Conservation (phyloP, 2,888 invertebrate genomes). For the Ptychoptera albimana region DNA sequence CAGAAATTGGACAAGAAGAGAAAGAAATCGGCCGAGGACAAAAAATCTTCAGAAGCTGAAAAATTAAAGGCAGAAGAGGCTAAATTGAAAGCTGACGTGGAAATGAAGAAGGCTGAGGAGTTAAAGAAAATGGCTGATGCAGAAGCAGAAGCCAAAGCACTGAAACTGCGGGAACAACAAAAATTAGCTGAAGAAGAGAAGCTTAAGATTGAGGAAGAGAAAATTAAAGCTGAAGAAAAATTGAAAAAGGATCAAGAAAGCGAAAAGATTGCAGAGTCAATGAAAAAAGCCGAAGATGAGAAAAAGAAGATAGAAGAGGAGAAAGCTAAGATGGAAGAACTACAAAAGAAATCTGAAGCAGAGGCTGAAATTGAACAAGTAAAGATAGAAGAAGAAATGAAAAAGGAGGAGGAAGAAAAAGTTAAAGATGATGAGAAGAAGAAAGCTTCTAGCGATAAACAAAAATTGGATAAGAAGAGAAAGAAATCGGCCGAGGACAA, state of each 20-base stretch:
- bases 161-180: neutral
- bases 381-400: neutral
- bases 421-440: slow-evolving; percentile 1
- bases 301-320: neutral
- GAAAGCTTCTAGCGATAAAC: neutral
- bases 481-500: neutral
- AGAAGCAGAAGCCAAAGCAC: neutral
- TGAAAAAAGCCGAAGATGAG: neutral
- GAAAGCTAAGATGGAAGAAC: slow-evolving; percentile 8
- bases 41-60: slow-evolving; percentile 1
- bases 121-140: neutral
- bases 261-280: neutral
- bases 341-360: slow-evolving; percentile 13
- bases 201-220: too few relatives aligned
- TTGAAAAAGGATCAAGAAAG: neutral
- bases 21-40: neutral
- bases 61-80: slow-evolving; percentile 1
- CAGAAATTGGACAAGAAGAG: neutral
- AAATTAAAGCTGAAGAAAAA: too few relatives aligned
- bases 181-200: neutral
- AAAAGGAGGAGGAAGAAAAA: neutral
- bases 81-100: neutral
- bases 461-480: neutral
- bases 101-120: neutral
- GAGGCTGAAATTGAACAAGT: slow-evolving; percentile 5